Evolutionary conservation across 1,140 invertebrate species (phyloP).

Genomic region (Himalopsyche phryganea): DNA sequence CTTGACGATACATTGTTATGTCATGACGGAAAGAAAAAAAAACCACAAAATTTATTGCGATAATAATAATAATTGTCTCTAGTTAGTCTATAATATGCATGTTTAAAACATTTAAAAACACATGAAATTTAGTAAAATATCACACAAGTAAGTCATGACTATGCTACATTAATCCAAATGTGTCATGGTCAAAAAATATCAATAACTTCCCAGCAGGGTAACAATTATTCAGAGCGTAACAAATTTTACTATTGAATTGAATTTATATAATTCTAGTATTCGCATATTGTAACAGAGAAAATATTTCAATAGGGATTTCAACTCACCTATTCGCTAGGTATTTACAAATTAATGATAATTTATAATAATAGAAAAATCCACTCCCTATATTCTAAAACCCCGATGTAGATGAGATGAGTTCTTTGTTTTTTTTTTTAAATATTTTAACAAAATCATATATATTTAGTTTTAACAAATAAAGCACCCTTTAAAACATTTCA

Average conservation of each 20-base stretch:
- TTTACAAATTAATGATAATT: no score
- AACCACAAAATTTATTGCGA: background rate
- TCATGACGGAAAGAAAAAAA: no score
- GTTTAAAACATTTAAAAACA: conserved; percentile 12
- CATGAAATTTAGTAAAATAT: conserved; percentile 21
- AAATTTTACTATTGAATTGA: conserved; percentile 9
- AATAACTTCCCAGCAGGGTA: conserved; percentile 3
- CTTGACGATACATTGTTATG: no score
- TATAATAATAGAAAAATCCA: no score
- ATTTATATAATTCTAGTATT: conserved; percentile 2
- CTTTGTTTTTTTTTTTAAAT: no score
- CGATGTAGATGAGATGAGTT: no score
- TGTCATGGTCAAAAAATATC: conserved; percentile 8
- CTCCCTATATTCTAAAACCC: no score
- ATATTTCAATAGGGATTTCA: no score
- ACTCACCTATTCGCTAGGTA: no score
- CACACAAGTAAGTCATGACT: conserved; percentile 19
- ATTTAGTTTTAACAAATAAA: background rate
- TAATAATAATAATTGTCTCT: background rate
- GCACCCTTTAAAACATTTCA: background rate
- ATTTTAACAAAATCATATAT: no score
- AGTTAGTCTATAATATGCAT: background rate
- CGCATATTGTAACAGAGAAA: no score
- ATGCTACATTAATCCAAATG: conserved; percentile 10
- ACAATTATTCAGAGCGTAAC: conserved; percentile 1